phyloP scores from a whole-genome alignment of 2,888 invertebrate species.

The Drosophila borborema region DNA sequence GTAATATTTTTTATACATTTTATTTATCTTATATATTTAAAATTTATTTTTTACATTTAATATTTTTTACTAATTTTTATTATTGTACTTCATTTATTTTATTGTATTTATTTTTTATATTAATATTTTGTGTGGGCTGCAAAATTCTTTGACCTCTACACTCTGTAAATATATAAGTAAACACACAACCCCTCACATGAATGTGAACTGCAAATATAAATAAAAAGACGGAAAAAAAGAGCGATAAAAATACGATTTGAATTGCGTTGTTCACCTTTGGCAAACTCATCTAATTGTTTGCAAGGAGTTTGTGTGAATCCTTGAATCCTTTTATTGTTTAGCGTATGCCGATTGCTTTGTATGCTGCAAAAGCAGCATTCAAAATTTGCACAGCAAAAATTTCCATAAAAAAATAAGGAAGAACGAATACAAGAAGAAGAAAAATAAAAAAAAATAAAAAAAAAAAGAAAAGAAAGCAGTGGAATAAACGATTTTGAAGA shows the following conservation, averaged over 20 bases:
- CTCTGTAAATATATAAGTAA: not conserved
- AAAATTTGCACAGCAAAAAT: conserved; percentile 75
- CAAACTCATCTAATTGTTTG: conserved; percentile 56
- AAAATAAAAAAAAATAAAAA: too few species aligned
- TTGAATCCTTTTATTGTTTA: conserved; percentile 59
- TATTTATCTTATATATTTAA: too few species aligned
- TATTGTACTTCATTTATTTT: too few species aligned
- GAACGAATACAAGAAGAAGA: not conserved
- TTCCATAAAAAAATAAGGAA: conserved; percentile 54
- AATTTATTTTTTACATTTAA: too few species aligned
- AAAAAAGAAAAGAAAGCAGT: conserved; percentile 18
- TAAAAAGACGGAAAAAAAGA: conserved; percentile 14
- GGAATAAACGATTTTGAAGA: conserved; percentile 72
- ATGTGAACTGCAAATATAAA: not conserved
- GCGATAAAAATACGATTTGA: conserved; percentile 39
- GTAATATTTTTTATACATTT: too few species aligned
- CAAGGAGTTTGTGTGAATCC: conserved; percentile 31
- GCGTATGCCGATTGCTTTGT: conserved; percentile 60
- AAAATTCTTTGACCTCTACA: conserved; percentile 6
- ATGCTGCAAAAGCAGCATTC: conserved; percentile 61
- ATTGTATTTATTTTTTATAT: too few species aligned
- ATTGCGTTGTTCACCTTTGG: conserved; percentile 38
- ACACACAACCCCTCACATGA: too few species aligned
- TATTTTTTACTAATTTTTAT: too few species aligned
- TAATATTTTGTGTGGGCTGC: too few species aligned